Evolutionary conservation across 1,140 invertebrate genomes (phyloP).

Genomic region (Copidosoma floridanum): DNA sequence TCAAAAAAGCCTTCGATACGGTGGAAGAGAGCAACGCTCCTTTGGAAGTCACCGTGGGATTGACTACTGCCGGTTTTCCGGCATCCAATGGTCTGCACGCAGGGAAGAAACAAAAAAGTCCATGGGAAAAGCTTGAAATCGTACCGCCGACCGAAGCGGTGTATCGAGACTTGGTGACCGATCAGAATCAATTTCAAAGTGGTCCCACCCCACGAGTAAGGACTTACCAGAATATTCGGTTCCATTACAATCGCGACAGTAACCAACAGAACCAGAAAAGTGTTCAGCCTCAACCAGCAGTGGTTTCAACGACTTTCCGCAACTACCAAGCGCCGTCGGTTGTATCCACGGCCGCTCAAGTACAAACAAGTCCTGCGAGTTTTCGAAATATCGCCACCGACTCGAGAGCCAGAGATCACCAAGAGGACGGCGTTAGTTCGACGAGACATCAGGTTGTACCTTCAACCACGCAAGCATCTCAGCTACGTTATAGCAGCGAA

Average conservation of each 20-base stretch:
- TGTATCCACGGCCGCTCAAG: no score
- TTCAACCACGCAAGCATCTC: not conserved
- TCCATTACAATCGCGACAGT: not conserved
- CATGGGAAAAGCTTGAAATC: slow-evolving; percentile 32
- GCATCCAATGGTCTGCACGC: not conserved
- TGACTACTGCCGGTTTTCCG: no score
- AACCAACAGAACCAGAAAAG: not conserved
- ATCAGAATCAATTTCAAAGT: not conserved
- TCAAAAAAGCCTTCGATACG: slow-evolving; percentile 28
- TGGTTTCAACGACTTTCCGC: no score
- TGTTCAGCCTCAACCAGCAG: not conserved
- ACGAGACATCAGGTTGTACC: not conserved
- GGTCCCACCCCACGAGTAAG: not conserved
- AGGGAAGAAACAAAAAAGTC: no score
- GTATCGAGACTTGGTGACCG: not conserved
- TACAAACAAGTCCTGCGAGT: not conserved
- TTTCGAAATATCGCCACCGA: not conserved
- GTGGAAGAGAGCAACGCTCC: slow-evolving; percentile 35
- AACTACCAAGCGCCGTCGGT: no score
- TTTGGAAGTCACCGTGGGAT: slow-evolving; percentile 34
- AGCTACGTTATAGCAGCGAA: not conserved
- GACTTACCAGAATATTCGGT: not conserved
- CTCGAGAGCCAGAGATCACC: not conserved
- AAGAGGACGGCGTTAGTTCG: not conserved
- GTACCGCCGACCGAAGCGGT: slow-evolving; percentile 29